phyloP scores from a whole-genome alignment of 2,888 invertebrate species.

The Oscheius sp. region DNA sequence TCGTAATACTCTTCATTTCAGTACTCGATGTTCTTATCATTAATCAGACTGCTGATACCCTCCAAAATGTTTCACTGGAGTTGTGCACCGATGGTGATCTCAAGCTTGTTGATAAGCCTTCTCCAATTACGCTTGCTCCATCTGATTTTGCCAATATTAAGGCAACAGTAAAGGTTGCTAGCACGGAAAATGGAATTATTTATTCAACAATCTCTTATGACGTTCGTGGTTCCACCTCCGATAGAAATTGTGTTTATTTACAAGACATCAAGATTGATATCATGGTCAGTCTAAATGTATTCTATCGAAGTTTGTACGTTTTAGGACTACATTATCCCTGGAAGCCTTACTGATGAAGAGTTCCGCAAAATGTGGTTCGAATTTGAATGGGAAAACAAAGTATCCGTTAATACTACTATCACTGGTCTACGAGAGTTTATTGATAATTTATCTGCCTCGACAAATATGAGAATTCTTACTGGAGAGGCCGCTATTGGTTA shows the following conservation, averaged over 20 bases:
- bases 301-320: constrained; percentile 71
- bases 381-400: constrained; percentile 99
- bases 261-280: constrained; percentile 81
- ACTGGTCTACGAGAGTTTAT: constrained; percentile 91
- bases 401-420: constrained; percentile 88
- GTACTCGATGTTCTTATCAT: constrained; percentile 96
- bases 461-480: constrained; percentile 98
- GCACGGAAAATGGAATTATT: constrained; percentile 98
- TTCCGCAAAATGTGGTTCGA: constrained; percentile 99
- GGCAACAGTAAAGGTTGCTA: constrained; percentile 80
- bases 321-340: constrained; percentile 92
- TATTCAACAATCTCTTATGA: constrained; percentile 99
- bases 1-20: constrained; percentile 26
- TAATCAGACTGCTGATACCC: constrained; percentile 95
- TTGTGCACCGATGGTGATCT: constrained; percentile 89
- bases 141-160: constrained; percentile 97
- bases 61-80: constrained; percentile 97
- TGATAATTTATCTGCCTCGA: constrained; percentile 87
- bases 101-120: constrained; percentile 96
- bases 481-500: constrained; percentile 79
- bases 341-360: constrained; percentile 89
- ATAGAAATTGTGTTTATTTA: constrained; percentile 94
- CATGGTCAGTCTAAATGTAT: constrained; percentile 10
- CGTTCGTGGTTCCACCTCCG: constrained; percentile 88
- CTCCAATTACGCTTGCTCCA: constrained; percentile 92